Percentiles rank a stretch among this genome's conserved stretches.
phyloP scores from a whole-genome alignment of 2,888 invertebrate species.

The Ectemnius continuus region DNA sequence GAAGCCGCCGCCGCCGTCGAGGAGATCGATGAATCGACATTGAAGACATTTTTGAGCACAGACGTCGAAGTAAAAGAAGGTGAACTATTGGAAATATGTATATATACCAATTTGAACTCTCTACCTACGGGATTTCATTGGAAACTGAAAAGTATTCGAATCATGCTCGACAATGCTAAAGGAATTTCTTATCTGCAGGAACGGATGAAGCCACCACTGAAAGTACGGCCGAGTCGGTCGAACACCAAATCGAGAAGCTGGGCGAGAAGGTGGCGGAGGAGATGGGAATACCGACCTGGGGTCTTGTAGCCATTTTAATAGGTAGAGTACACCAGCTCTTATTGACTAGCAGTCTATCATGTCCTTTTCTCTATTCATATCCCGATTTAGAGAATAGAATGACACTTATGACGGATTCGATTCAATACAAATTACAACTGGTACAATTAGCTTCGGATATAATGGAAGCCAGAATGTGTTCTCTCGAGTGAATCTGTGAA shows the following conservation, averaged over 20 bases:
- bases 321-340: constrained; percentile 78
- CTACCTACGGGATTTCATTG: not conserved
- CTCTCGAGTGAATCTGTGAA: too few species aligned
- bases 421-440: too few species aligned
- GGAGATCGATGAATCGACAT: constrained; percentile 43
- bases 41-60: constrained; percentile 42
- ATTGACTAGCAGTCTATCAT: too few species aligned
- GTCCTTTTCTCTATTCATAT: too few species aligned
- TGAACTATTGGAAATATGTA: constrained; percentile 32
- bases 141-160: not conserved
- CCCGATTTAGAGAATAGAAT: too few species aligned
- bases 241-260: constrained; percentile 79
- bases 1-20: not conserved
- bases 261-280: constrained; percentile 84
- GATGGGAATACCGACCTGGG: constrained; percentile 91
- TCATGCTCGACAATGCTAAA: not conserved
- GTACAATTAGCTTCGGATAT: too few species aligned
- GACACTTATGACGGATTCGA: too few species aligned
- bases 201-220: constrained; percentile 60
- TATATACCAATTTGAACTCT: too few species aligned
- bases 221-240: constrained; percentile 60
- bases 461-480: too few species aligned
- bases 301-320: constrained; percentile 89
- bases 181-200: constrained; percentile 12
- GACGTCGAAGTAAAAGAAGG: constrained; percentile 59